Percentiles rank a stretch among this genome's conserved stretches.
phyloP scores from a whole-genome alignment of 1,140 invertebrate genomes.

The Pseudomyrmex gracilis region DNA sequence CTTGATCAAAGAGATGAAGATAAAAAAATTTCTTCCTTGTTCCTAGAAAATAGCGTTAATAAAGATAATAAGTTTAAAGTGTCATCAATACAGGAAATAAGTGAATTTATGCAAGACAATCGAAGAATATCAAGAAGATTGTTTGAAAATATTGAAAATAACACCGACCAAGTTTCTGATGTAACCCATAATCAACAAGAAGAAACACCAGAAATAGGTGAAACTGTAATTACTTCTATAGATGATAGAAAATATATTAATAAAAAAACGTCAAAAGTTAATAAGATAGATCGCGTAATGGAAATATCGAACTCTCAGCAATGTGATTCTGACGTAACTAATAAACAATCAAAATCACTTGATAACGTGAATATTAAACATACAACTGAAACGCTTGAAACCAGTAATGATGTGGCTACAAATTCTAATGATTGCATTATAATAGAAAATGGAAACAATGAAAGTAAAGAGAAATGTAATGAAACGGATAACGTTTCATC shows the following conservation, averaged over 20 bases:
- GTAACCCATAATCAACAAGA: background rate
- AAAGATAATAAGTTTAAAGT: background rate
- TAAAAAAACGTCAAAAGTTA: slow-evolving; percentile 1
- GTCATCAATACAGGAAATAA: background rate
- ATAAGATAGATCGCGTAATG: background rate
- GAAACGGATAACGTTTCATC: background rate
- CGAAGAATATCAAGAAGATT: slow-evolving; percentile 53
- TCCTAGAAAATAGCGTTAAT: background rate
- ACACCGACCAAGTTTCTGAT: background rate
- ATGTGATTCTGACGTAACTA: background rate
- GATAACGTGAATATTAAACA: background rate
- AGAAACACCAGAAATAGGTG: background rate
- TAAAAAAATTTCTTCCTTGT: background rate
- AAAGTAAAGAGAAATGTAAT: background rate
- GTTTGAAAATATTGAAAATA: slow-evolving; percentile 53
- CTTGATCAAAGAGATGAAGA: background rate
- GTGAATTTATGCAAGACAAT: background rate
- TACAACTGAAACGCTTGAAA: background rate
- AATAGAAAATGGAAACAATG: background rate
- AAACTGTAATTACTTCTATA: background rate
- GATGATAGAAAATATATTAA: background rate
- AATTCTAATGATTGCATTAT: background rate
- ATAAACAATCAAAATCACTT: background rate
- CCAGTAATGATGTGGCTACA: background rate
- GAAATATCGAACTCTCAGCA: background rate